phyloP scores from a whole-genome alignment of 1,140 invertebrate species.

The Acromyrmex heyeri region DNA sequence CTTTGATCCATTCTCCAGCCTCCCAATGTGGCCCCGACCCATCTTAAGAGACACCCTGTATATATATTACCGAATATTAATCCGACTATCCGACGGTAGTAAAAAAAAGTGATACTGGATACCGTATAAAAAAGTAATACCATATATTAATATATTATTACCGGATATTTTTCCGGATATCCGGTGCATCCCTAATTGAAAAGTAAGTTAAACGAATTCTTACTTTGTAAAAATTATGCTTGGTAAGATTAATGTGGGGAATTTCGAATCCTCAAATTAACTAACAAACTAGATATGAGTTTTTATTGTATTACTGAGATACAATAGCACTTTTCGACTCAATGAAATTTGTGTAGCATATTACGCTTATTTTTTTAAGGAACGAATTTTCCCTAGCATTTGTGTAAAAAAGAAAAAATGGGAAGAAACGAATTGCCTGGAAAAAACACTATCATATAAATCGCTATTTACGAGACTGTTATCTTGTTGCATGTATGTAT shows the following conservation, averaged over 20 bases:
- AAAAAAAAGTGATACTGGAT: too few species aligned
- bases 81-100: too few species aligned
- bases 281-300: neutral
- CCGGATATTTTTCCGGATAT: too few species aligned
- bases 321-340: conserved; percentile 26
- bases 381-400: conserved; percentile 55
- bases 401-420: conserved; percentile 51
- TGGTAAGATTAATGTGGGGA: neutral
- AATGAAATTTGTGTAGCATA: conserved; percentile 58
- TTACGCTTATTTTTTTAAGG: conserved; percentile 79
- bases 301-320: neutral
- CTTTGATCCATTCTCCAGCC: too few species aligned
- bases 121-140: too few species aligned
- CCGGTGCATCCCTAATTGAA: neutral
- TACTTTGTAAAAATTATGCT: conserved; percentile 24
- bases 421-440: conserved; percentile 18
- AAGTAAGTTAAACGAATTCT: conserved; percentile 16
- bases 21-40: too few species aligned
- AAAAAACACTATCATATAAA: conserved; percentile 64
- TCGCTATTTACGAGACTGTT: conserved; percentile 66
- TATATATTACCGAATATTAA: too few species aligned
- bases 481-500: conserved; percentile 70
- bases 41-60: too few species aligned
- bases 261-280: conserved; percentile 18
- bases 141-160: too few species aligned